These are phyloP conservation scores for Cyanoderma ruficeps DNA, from an alignment of 2,113 vertebrate genomes.

Conservation along the genomic window DNA sequence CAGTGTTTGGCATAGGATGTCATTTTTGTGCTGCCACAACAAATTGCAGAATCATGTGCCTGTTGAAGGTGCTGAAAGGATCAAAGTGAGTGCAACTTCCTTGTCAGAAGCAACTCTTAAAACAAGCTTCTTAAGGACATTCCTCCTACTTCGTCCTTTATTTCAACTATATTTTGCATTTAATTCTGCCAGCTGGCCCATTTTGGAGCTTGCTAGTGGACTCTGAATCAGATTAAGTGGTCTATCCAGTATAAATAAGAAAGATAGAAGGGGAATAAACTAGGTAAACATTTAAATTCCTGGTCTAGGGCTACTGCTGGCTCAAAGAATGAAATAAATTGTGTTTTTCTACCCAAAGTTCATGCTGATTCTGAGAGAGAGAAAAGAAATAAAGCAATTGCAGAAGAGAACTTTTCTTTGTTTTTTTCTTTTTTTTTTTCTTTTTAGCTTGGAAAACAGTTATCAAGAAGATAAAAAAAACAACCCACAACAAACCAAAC, in stretches of 20 bases:
- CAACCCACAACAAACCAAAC: not conserved
- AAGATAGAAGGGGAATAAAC: not conserved
- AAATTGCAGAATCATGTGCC: not conserved
- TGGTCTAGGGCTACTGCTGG: not conserved
- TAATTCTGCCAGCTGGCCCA: not conserved
- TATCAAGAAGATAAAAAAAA: not conserved
- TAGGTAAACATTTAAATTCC: not conserved
- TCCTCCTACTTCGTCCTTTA: not conserved
- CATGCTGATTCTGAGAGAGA: not conserved
- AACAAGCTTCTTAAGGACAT: not conserved
- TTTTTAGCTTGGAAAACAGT: not conserved
- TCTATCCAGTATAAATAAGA: not conserved
- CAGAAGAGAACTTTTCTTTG: not conserved
- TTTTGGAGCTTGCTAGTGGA: not conserved
- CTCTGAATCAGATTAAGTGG: not conserved
- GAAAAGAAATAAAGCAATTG: not conserved
- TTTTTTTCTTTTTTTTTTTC: not conserved
- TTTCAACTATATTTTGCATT: not conserved
- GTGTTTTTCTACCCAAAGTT: not conserved
- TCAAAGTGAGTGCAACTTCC: conserved; percentile 19
- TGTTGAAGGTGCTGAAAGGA: not conserved
- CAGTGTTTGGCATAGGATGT: not conserved
- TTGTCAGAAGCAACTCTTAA: not conserved
- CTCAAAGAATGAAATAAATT: not conserved
- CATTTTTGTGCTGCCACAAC: not conserved